A percentile compares a stretch with the other conserved stretches of the same genome.
These are phyloP conservation scores for Poeciliopsis infans DNA, from an alignment of 2,797 vertebrate genomes.

Conservation along the genomic window DNA sequence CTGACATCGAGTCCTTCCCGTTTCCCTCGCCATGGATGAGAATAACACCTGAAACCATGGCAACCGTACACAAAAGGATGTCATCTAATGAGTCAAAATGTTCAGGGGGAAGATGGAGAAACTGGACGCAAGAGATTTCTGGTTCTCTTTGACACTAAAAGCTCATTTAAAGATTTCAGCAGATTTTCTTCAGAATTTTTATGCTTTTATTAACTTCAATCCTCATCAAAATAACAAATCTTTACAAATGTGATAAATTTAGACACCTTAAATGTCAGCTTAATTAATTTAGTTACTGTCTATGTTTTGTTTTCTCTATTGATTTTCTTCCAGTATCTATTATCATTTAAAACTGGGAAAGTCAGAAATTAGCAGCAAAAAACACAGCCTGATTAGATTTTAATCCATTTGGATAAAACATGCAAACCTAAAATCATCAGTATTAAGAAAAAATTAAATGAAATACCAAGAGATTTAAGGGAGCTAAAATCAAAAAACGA, in stretches of 20 bases:
- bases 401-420: background rate
- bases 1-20: background rate
- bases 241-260: background rate
- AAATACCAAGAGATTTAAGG: background rate
- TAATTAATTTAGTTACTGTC: background rate
- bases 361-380: background rate
- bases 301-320: background rate
- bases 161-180: background rate
- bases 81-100: background rate
- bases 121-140: background rate
- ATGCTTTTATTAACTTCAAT: background rate
- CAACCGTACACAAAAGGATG: slow-evolving; percentile 20
- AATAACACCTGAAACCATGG: slow-evolving; percentile 21
- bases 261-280: background rate
- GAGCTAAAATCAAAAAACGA: background rate
- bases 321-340: background rate
- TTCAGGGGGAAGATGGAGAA: background rate
- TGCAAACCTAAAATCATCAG: background rate
- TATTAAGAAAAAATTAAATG: background rate
- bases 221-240: background rate
- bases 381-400: background rate
- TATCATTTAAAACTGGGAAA: background rate
- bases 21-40: slow-evolving; percentile 1
- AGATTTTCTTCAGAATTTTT: background rate
- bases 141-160: background rate